Base-by-base conservation (phyloP, 2,797 vertebrate species). In the Numenius phaeopus region DNA sequence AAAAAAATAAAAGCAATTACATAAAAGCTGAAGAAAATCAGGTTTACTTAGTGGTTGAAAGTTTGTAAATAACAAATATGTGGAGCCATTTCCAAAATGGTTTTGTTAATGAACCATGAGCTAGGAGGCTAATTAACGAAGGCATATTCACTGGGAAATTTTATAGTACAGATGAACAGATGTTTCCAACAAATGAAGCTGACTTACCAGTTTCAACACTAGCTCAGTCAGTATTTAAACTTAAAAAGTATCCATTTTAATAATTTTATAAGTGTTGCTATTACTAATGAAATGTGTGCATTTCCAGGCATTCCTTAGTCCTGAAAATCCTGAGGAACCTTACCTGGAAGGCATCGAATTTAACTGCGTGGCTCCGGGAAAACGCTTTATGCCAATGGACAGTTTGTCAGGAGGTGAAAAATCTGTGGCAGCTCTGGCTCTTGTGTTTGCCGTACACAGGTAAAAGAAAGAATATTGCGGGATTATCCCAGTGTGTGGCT, bases 311-410 rank as follows among this genome's bases (percentile, higher is more conserved):
- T 99, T 99, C 94, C 98, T 99, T 57, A 99, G 98, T 95, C 98
- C 98, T 12, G 99, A 99, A 87, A 99, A 99, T 92, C 98, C 99
- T 7, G 99, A 99, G 30, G 99, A 99, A 87, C 99, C 99, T 7
- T 99, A 99, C 65, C 96, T 99, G 75, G 99, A 98, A 13, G 99
- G 99, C 66, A 99, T 99, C 86, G 98, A 96, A 97, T 99, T 99
- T 92, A 99, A 99, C 96, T 99, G 99, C 0, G 98, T 99, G 93
- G 99, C 99, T 10, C 99, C 99, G 0, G 99, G 99, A 70, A 99
- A 99, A 87, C 98, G 99, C 69, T 99, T 99, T 90, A 99, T 99
- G 99, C 98, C 99, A 6, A 99, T 99, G 99, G 99, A 99, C 96
- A 98, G 99, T 78, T 96, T 99, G 89, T 99, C 99, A 1, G 99